Base-by-base conservation (phyloP, 2,888 invertebrate genomes). In the Baronia brevicornis region DNA sequence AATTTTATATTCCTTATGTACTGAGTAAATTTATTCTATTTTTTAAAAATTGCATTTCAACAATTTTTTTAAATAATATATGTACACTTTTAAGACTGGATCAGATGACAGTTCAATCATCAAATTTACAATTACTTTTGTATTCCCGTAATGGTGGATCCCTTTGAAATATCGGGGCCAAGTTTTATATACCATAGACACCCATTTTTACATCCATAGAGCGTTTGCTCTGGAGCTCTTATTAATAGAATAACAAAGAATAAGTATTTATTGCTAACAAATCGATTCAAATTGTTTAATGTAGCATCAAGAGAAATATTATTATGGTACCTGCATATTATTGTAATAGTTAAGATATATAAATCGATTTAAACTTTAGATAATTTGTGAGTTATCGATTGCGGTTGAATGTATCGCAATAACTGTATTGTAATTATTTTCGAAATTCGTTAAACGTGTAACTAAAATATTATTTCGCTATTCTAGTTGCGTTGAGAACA, bases 141-240 rank as follows among this genome's bases (percentile, higher is more conserved):
- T 68, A 69, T 69, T 63, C 71, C 69, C 63, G 63, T 61, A 60
- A 68, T 67, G 61, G 57, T 66, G 73, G 74, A 74, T 70, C 77
- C 82, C 79, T 77, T 67, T 70, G 56, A 58, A 60, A 70, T 51
- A 60, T 54, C 60, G 84, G 84, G 84, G 79, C 82, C 80, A 82
- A 80, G 43, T 67, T 78, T 78, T 71, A 68, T 66, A 75, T 66
- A 66, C 59, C 57, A 58, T 66, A 62, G 48, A 59, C 44, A 49
- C 46, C 46, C 43, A 44, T 47, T 40, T 49, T 25, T 48, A 46
- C 44, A 52, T 42, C 50, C 51, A 43, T 48, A 37, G 42, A 43
- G 42, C n/a, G n/a, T n/a, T n/a, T 34, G 24, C 49, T 58, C 49
- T 43, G 40, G 52, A 52, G 44, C 42, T 39, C 38, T 41, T 43